Conservation (phyloP, 2,113 vertebrate species). For the Lagenorhynchus albirostris region DNA sequence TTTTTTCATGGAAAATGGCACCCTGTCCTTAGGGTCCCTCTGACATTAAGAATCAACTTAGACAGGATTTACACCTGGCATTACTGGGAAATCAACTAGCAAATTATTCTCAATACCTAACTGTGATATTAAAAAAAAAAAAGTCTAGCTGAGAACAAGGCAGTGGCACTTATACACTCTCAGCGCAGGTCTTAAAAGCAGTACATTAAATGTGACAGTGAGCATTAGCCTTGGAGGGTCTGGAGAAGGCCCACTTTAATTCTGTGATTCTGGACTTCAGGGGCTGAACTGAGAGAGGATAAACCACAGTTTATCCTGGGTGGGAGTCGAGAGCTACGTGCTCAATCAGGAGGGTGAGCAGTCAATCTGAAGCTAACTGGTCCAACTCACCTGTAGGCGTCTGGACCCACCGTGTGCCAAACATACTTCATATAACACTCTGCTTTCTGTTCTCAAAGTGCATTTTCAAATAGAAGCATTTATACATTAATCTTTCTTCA, state of each 20-base stretch:
- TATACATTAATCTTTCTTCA: neutral
- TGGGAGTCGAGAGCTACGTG: rapidly evolving
- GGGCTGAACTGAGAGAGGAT: neutral
- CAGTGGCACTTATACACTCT: neutral
- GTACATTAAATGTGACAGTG: neutral
- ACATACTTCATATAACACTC: neutral
- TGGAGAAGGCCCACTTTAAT: neutral
- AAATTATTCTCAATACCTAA: neutral
- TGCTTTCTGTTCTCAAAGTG: neutral
- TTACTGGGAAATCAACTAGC: neutral
- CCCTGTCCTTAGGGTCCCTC: neutral
- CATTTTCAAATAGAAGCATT: neutral
- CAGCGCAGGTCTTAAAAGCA: neutral
- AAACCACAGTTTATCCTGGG: neutral
- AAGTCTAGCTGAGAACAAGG: neutral
- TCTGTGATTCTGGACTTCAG: neutral
- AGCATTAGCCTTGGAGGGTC: neutral
- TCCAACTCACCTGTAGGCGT: neutral
- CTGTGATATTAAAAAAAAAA: neutral
- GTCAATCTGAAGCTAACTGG: neutral
- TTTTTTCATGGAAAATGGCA: neutral
- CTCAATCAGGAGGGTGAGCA: neutral
- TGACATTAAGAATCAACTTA: neutral
- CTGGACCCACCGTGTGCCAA: neutral
- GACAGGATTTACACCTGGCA: neutral